These are phyloP conservation scores for Equus quagga DNA, from an alignment of 2,113 vertebrate genomes.

Conservation along the genomic window DNA sequence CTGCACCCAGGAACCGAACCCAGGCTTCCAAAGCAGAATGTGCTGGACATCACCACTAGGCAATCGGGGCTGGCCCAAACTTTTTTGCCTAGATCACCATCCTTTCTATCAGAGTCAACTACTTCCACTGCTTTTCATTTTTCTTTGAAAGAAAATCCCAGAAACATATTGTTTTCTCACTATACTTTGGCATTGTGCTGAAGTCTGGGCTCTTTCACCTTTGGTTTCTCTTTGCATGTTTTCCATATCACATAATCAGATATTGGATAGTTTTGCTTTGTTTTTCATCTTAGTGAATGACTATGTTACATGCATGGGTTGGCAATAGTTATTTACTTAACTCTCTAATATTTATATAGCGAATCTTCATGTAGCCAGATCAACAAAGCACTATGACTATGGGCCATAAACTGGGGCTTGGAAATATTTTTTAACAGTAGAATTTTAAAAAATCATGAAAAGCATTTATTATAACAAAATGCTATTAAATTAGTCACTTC, in stretches of 20 bases:
- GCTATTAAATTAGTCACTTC: constrained; percentile 19
- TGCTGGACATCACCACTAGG: too few species aligned
- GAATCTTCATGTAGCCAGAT: constrained; percentile 20
- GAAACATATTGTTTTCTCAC: neutral
- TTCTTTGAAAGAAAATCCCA: neutral
- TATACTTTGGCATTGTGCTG: neutral
- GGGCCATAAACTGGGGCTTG: neutral
- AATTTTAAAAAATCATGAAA: neutral
- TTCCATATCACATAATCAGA: neutral
- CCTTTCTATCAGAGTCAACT: neutral
- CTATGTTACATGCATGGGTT: neutral
- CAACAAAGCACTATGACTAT: neutral
- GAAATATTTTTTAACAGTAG: constrained; percentile 3
- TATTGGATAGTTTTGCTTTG: neutral
- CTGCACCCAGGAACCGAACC: too few species aligned
- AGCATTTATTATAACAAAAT: neutral
- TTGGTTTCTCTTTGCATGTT: neutral
- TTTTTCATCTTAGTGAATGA: neutral
- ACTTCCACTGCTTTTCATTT: neutral
- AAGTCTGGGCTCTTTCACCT: neutral
- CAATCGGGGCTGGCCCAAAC: too few species aligned
- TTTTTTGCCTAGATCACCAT: neutral
- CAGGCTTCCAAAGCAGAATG: too few species aligned
- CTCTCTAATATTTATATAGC: neutral
- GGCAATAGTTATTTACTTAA: neutral